Evolutionary conservation across 1,140 invertebrate genomes (phyloP), one percentile per base, ranked within the genome.

Genomic region (Holotrichia oblita): DNA sequence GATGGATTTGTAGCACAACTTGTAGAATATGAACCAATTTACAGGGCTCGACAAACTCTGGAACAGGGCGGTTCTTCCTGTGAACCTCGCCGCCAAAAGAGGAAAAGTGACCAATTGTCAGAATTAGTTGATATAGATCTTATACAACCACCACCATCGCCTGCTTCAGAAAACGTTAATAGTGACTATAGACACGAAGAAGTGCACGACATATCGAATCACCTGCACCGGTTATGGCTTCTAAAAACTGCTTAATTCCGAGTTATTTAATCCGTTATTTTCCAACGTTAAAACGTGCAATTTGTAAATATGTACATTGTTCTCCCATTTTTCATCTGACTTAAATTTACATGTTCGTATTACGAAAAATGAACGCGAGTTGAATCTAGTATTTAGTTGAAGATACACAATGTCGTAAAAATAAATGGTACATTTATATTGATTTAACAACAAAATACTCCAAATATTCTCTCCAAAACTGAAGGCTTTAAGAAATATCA

Each of bases 1-100:
- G 91, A 92, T 81, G 91, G 91, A n/a, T 94, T 94, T 83, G 88
- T 91, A 83, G 88, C 90, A 2, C 93, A 94, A 83, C 80, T 94
- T 42, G 88, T 84, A 73, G 93, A 92, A 82, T 93, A 90, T 81
- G 92, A 93, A 80, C 90, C 91, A 0, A 92, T 92, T 69, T 92
- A 92, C 82, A 87, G 88, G 80, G 91, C 91, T 0, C 87, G 90
- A 77, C 88, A 87, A 78, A 89, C 85, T 12, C 79, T 89, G 22
- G 87, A 81, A 82, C 86, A 87, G 77, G 87, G 86, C 0, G 88
- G 87, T 42, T 87, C 83, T 24, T 87, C 84, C 12, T 81, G 82
- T 12, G 87, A 85, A 76, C 85, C 87, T 55, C 80, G 85, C 27
- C 84, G 83, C 10, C 80, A 84, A 24, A 86, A 86, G 79, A 80